phyloP scores from a whole-genome alignment of 2,113 vertebrate species.

The Argyrosomus japonicus region DNA sequence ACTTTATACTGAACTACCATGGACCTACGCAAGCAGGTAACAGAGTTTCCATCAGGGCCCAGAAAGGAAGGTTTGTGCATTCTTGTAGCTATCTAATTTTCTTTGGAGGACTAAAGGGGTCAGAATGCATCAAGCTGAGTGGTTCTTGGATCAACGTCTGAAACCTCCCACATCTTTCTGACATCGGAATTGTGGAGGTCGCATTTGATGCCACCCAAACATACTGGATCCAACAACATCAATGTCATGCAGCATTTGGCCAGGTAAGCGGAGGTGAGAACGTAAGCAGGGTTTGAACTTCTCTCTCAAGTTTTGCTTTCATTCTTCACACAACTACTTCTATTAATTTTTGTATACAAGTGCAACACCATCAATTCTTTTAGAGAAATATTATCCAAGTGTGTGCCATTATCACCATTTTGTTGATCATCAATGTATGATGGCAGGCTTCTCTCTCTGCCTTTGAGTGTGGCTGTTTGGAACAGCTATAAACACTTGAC shows the following conservation, averaged over 20 bases:
- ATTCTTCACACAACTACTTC: not conserved
- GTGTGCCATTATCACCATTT: not conserved
- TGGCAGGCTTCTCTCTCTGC: not conserved
- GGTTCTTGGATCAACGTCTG: not conserved
- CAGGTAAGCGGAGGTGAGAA: not conserved
- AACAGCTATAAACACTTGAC: not conserved
- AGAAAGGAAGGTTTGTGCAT: not conserved
- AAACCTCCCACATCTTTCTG: not conserved
- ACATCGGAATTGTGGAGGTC: not conserved
- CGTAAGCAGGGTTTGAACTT: not conserved
- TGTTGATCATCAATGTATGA: not conserved
- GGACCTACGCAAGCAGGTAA: not conserved
- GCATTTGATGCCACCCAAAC: not conserved
- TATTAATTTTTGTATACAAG: no score
- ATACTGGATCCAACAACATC: not conserved
- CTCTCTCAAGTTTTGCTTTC: not conserved
- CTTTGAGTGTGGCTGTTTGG: not conserved
- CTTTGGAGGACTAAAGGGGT: not conserved
- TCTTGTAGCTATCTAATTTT: not conserved
- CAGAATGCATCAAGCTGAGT: not conserved
- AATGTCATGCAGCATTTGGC: not conserved
- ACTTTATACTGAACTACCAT: not conserved
- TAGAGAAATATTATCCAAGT: not conserved
- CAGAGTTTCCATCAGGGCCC: not conserved
- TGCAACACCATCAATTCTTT: not conserved